phyloP scores from a whole-genome alignment of 2,113 vertebrate genomes.

The Heterocephalus glaber region DNA sequence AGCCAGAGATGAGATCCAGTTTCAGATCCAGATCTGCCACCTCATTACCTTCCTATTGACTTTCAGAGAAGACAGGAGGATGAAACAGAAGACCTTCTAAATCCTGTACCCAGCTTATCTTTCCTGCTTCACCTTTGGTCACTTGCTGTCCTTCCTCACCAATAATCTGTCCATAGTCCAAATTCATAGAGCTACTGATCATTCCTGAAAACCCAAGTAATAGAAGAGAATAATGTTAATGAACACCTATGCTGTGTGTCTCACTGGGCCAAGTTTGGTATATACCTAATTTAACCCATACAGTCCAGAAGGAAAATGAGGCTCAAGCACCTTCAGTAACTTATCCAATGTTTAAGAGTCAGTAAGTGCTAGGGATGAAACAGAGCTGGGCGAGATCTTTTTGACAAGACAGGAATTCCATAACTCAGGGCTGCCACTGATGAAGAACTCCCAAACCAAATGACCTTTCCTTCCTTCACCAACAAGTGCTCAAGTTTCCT shows the following conservation, averaged over 20 bases:
- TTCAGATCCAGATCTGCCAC: neutral
- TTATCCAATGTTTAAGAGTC: neutral
- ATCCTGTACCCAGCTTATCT: neutral
- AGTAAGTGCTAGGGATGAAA: neutral
- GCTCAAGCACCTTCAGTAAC: no score
- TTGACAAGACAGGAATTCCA: neutral
- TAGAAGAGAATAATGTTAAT: neutral
- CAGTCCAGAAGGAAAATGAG: neutral
- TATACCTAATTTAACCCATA: neutral
- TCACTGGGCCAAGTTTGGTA: neutral
- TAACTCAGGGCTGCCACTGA: neutral
- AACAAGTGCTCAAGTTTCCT: neutral
- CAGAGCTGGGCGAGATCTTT: neutral
- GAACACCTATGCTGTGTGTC: neutral
- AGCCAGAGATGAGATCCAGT: neutral
- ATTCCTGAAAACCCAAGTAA: neutral
- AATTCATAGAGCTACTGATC: neutral
- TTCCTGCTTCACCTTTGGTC: neutral
- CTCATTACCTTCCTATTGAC: neutral
- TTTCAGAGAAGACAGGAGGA: neutral
- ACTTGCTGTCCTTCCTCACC: neutral
- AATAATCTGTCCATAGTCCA: neutral
- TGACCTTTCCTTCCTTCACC: neutral
- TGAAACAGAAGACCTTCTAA: neutral
- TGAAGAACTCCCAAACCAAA: neutral